These are phyloP conservation scores for Phataginus tetradactyla DNA, from an alignment of 2,797 vertebrate genomes.

Conservation along the genomic window DNA sequence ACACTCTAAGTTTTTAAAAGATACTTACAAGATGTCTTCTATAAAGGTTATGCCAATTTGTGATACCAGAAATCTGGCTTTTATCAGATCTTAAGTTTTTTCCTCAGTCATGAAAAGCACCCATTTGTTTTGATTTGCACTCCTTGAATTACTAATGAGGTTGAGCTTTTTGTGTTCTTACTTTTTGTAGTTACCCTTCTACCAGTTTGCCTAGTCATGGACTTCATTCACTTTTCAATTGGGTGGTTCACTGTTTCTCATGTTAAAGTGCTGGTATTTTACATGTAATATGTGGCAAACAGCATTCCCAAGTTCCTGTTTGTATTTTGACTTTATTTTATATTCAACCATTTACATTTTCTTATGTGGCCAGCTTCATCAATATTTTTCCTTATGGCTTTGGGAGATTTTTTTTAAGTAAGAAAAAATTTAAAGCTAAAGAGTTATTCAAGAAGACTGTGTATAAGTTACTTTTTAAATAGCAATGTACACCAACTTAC, in stretches of 20 bases:
- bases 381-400: not conserved
- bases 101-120: not conserved
- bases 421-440: not conserved
- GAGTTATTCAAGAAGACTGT: not conserved
- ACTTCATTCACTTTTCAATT: constrained; percentile 9
- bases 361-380: not conserved
- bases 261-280: constrained; percentile 8
- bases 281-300: not conserved
- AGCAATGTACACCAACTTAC: not conserved
- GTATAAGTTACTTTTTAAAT: not conserved
- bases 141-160: not conserved
- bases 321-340: not conserved
- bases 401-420: not conserved
- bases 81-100: not conserved
- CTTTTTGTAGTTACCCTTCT: not conserved
- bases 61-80: not conserved
- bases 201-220: not conserved
- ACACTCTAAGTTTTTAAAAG: not conserved
- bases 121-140: not conserved
- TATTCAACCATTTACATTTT: not conserved
- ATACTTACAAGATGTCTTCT: not conserved
- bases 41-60: not conserved
- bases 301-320: not conserved
- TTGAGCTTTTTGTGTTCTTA: not conserved
- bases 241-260: not conserved